Evolutionary conservation across 2,888 invertebrate species (phyloP).

Genomic region (Horisme vitalbata): DNA sequence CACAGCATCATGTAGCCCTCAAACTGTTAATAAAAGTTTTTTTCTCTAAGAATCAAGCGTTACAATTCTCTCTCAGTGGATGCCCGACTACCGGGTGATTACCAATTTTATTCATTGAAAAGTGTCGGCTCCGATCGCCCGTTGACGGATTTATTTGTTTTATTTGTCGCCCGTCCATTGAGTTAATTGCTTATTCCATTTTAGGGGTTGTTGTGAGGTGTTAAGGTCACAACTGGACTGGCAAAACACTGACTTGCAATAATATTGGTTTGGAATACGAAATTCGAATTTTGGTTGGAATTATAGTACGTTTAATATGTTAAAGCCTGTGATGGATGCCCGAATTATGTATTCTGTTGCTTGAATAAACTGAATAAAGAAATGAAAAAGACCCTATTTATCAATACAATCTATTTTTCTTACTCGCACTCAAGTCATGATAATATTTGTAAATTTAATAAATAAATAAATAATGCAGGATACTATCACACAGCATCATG

Average conservation of each 20-base stretch:
- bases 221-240: conserved; percentile 10
- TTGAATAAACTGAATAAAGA: too few relatives aligned
- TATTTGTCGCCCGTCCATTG: conserved; percentile 26
- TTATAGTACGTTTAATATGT: too few relatives aligned
- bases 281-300: not conserved
- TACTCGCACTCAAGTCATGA: too few relatives aligned
- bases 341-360: too few relatives aligned
- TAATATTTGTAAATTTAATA: too few relatives aligned
- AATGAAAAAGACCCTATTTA: too few relatives aligned
- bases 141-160: conserved; percentile 37
- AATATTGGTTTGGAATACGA: not conserved
- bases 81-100: conserved; percentile 19
- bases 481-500: too few relatives aligned
- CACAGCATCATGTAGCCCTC: too few relatives aligned
- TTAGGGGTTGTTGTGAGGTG: conserved; percentile 15
- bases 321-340: too few relatives aligned
- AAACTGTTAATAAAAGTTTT: too few relatives aligned
- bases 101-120: conserved; percentile 32
- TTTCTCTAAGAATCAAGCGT: not conserved
- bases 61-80: conserved; percentile 5
- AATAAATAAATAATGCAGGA: too few relatives aligned
- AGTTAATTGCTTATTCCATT: conserved; percentile 34
- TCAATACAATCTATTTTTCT: too few relatives aligned
- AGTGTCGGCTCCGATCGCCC: conserved; percentile 20
- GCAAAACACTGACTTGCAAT: not conserved